Evolutionary conservation across 1,140 invertebrate genomes (phyloP), one percentile per base, ranked within the genome.

Genomic region (Pseudomyrmex gracilis): DNA sequence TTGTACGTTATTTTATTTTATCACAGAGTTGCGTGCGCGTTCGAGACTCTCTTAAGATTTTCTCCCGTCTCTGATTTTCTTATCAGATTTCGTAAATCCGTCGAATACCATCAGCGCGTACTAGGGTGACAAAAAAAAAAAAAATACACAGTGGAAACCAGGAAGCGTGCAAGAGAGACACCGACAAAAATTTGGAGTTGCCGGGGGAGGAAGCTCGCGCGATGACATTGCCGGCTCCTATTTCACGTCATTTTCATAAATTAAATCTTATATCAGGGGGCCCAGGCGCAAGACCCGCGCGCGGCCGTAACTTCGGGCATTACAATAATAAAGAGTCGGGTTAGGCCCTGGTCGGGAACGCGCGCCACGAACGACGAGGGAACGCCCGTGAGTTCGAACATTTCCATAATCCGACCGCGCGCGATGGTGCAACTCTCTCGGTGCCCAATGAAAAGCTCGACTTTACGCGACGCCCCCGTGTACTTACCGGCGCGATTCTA

Each of bases 271-370:
- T 89, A 91, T 88, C 89, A 90, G 87, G 76, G 87, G 82, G 80
- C 82, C 70, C 80, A 82, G 83, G 73, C 76, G 78, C 85, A 67
- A 78, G 80, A 83, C 85, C n/a, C n/a, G n/a, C 83, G 78, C 73
- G 77, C 87, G 90, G 84, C 85, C 90, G 90, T 93, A 93, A 93
- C 91, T 93, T 91, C 34, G 80, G 89, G 92, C 84, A 93, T 93
- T 93, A 93, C 91, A 93, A 93, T 93, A 93, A 93, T 93, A 93
- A 93, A 93, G 91, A 91, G 89, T 85, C 85, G 88, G 76, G 88
- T 91, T 92, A 91, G 87, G 87, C 86, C 87, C 86, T 34, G 71
- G 73, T 67, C 10, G 22, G 64, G 64, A 63, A 20, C 47, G 64
- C 47, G 43, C 45, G 61, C 58, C 45, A 58, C 53, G 64, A 63